Evolutionary conservation across 2,797 vertebrate species (phyloP).

Genomic region (Geotrypetes seraphini): DNA sequence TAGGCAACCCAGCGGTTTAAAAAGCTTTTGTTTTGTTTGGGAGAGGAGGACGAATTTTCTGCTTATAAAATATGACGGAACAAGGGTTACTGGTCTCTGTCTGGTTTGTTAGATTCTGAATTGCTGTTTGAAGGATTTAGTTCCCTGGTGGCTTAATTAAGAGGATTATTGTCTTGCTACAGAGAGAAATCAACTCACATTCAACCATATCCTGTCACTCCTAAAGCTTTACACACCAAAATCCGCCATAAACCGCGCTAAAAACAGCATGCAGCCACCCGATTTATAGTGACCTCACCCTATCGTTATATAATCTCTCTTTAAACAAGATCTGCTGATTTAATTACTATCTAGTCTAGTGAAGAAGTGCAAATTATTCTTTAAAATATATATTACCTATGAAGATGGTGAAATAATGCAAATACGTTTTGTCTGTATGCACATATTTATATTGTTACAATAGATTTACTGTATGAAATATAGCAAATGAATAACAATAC

Average conservation of each 20-base stretch:
- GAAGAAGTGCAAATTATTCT: too few species aligned
- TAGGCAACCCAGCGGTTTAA: too few species aligned
- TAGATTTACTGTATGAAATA: too few species aligned
- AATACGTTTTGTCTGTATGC: too few species aligned
- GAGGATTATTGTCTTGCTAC: constrained; percentile 87
- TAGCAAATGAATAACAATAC: too few species aligned
- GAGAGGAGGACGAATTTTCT: neutral
- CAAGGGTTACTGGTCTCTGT: neutral
- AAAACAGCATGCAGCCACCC: neutral
- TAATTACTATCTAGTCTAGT: neutral
- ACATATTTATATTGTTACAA: too few species aligned
- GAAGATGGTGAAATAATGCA: too few species aligned
- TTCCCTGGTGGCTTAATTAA: constrained; percentile 94
- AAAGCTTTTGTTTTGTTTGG: too few species aligned
- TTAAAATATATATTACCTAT: too few species aligned
- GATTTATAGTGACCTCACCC: constrained; percentile 2
- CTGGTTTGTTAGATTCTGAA: constrained; percentile 19
- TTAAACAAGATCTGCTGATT: neutral
- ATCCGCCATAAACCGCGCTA: constrained; percentile 25
- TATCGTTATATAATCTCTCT: neutral
- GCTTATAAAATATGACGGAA: neutral
- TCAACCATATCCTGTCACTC: constrained; percentile 43
- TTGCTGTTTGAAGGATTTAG: constrained; percentile 62
- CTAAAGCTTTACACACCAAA: constrained; percentile 20
- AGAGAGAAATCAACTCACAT: constrained; percentile 63